phyloP scores from a whole-genome alignment of 64 coral and sea anemone species.

The Stichodactyla helianthus region DNA sequence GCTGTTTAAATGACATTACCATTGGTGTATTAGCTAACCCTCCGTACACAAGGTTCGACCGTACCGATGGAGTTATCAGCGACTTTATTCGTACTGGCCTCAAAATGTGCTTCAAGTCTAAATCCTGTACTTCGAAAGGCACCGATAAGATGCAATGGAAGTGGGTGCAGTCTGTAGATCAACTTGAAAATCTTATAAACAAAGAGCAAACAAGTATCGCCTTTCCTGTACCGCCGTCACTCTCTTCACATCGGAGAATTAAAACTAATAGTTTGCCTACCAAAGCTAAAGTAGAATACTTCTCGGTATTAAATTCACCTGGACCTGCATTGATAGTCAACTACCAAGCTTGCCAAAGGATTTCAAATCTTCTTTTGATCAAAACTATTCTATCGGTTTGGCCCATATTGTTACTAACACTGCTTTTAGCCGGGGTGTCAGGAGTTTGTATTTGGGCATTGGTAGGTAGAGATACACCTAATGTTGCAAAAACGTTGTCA shows the following conservation, averaged over 20 bases:
- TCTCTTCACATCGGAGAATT: neutral
- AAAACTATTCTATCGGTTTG: neutral
- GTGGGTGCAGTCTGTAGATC: neutral
- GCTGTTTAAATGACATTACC: neutral
- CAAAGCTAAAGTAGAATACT: neutral
- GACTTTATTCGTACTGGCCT: neutral
- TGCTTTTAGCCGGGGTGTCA: slow-evolving; percentile 36
- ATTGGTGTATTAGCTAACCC: neutral
- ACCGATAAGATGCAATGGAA: neutral
- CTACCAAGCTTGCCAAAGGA: neutral
- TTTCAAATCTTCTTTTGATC: neutral
- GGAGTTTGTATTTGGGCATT: slow-evolving; percentile 47
- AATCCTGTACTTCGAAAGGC: neutral
- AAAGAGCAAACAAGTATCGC: neutral
- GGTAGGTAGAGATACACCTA: neutral
- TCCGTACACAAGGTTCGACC: neutral
- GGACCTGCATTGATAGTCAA: neutral
- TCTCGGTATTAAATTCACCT: neutral
- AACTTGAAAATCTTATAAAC: neutral
- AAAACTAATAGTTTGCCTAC: neutral
- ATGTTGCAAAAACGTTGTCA: too few species aligned
- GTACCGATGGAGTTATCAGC: neutral
- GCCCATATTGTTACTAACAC: slow-evolving; percentile 17
- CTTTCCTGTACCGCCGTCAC: neutral
- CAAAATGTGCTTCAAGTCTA: neutral